Percentiles rank a stretch among this genome's conserved stretches.
phyloP scores from a whole-genome alignment of 2,113 vertebrate species.

The Lepisosteus osseus region DNA sequence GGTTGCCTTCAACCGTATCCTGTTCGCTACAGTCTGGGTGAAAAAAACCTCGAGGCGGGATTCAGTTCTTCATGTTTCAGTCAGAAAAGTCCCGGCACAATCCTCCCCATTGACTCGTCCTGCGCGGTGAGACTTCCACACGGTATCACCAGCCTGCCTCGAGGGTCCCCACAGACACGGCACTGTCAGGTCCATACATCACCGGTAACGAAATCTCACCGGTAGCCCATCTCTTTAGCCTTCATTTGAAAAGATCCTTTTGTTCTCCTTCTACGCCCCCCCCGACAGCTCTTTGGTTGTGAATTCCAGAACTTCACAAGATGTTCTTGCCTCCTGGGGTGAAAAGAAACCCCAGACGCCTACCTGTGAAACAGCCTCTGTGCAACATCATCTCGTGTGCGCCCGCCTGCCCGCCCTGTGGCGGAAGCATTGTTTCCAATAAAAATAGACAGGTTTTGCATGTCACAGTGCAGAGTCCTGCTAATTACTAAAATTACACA shows the following conservation, averaged over 20 bases:
- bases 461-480: constrained; percentile 1
- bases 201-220: constrained; percentile 67
- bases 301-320: constrained; percentile 55
- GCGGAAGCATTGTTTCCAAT: background rate
- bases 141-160: constrained; percentile 42
- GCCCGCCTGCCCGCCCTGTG: no score
- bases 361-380: constrained; percentile 14
- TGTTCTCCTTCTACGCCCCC: constrained; percentile 53
- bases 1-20: no score
- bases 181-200: constrained; percentile 71
- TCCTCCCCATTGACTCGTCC: constrained; percentile 12
- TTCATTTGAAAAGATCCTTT: constrained; percentile 69
- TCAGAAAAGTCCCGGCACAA: background rate
- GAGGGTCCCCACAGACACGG: constrained; percentile 50
- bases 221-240: constrained; percentile 33
- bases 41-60: no score
- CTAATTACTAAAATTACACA: constrained; percentile 17
- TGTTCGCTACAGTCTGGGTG: no score
- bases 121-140: constrained; percentile 25
- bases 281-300: constrained; percentile 47
- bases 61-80: no score
- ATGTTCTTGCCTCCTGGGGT: constrained; percentile 33
- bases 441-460: background rate
- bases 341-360: constrained; percentile 40
- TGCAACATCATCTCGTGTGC: no score